These are phyloP conservation scores for Silurus lanzhouensis DNA, from an alignment of 2,797 vertebrate species.

Conservation along the genomic window DNA sequence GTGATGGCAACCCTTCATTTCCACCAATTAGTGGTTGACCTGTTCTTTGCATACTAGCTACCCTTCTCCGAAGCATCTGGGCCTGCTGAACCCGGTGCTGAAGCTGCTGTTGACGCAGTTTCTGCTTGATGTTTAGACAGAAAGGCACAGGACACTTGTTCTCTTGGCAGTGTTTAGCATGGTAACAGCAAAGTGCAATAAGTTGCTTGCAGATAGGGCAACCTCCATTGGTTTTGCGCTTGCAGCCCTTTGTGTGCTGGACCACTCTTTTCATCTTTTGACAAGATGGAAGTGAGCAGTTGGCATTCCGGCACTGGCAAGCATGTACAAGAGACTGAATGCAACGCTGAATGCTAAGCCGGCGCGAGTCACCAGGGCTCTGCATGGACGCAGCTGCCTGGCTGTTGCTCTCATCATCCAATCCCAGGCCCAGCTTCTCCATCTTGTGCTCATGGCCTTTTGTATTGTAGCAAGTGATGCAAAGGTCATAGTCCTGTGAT, in stretches of 20 bases:
- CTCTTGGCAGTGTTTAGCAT: slow-evolving; percentile 98
- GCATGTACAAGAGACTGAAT: slow-evolving; percentile 97
- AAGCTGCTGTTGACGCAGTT: slow-evolving; percentile 93
- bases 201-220: slow-evolving; percentile 98
- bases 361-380: slow-evolving; percentile 93
- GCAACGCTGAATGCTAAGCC: slow-evolving; percentile 96
- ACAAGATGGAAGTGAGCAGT: slow-evolving; percentile 95
- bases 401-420: slow-evolving; percentile 94
- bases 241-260: slow-evolving; percentile 97
- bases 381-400: slow-evolving; percentile 88
- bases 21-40: slow-evolving; percentile 76
- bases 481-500: slow-evolving; percentile 92
- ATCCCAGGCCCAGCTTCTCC: slow-evolving; percentile 94
- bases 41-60: slow-evolving; percentile 95
- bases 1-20: slow-evolving; percentile 75
- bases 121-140: slow-evolving; percentile 98
- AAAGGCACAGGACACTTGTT: slow-evolving; percentile 98
- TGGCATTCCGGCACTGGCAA: slow-evolving; percentile 97
- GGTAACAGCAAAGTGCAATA: slow-evolving; percentile 96
- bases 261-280: slow-evolving; percentile 99
- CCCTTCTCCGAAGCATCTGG: slow-evolving; percentile 92
- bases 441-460: slow-evolving; percentile 98
- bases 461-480: slow-evolving; percentile 95
- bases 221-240: slow-evolving; percentile 95
- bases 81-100: slow-evolving; percentile 96